Evolutionary conservation across 2,113 vertebrate genomes (phyloP).

Genomic region (Microcebus ravelobensis): DNA sequence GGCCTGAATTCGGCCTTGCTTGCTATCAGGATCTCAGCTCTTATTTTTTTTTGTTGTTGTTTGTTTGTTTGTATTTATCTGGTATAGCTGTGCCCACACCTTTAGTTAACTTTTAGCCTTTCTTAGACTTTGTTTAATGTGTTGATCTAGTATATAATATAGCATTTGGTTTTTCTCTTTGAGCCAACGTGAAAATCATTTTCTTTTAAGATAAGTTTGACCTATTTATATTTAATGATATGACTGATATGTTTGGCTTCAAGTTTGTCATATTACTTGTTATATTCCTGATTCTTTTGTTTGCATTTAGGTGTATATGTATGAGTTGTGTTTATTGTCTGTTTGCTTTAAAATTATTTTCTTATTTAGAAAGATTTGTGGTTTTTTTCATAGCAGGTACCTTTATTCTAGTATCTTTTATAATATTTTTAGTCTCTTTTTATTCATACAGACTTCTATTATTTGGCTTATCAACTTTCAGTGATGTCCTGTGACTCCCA

Average conservation of each 20-base stretch:
- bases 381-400: not conserved
- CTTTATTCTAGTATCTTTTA: not conserved
- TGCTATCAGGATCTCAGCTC: not conserved
- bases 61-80: not conserved
- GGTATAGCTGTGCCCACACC: not conserved
- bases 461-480: not conserved
- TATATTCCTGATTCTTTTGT: not conserved
- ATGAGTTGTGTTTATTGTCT: not conserved
- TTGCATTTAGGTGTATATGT: not conserved
- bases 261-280: not conserved
- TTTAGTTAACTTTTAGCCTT: not conserved
- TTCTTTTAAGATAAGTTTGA: not conserved
- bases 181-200: not conserved
- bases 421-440: not conserved
- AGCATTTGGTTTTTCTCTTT: not conserved
- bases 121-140: not conserved
- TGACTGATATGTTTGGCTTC: not conserved
- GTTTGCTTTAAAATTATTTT: slow-evolving; percentile 10
- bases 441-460: not conserved
- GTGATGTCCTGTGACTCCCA: not conserved
- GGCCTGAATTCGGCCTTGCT: not conserved
- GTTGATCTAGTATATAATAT: not conserved
- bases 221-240: not conserved
- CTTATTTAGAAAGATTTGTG: not conserved
- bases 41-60: not conserved